Base-by-base conservation (phyloP, 2,113 vertebrate species). In the Meriones unguiculatus region DNA sequence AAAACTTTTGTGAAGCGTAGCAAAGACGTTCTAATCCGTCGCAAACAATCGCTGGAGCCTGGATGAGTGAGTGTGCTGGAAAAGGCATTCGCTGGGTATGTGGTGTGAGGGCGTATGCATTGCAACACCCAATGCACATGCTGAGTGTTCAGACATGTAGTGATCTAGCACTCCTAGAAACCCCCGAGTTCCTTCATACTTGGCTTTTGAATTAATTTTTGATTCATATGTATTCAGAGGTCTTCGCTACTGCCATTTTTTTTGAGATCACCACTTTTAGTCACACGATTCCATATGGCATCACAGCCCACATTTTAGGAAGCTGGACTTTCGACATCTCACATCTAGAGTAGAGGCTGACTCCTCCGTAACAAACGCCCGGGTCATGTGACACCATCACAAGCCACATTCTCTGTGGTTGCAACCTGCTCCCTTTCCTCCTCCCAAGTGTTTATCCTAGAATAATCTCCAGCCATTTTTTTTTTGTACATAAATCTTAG, bases 111-210 rank as follows among this genome's bases (percentile, higher is more conserved):
- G 46, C 46, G 2, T 7, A 9, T 2, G 4, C 35, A 3, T 25
- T 24, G 1, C 22, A 7, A 2, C 52, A 0, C 0, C 14, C 35
- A 30, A 7, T 41, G 5, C 13, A 4, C 15, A 7, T 6, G n/a
- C 14, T 4, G 15, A 11, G 20, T 25, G 32, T 15, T 25, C 13
- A 20, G 2, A 50, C 52, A 2, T 7, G 12, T 54, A 25, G 35
- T 24, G 15, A 54, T 3, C 86, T n/a, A 35, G 52, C 52, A 35
- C 35, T 38, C 14, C 54, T 35, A 57, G 52, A 59, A 38, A 30
- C 6, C 13, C 52, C 52, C 52, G 28, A 35, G 41, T 41, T 22
- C 35, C 24, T 10, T 28, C 0, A 50, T 28, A 35, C 17, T 59
- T 41, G 69, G 59, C 46, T 30, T 59, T 59, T 54, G 50, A 59